Conservation (phyloP, 1,140 invertebrate species). For the Maniola jurtina region DNA sequence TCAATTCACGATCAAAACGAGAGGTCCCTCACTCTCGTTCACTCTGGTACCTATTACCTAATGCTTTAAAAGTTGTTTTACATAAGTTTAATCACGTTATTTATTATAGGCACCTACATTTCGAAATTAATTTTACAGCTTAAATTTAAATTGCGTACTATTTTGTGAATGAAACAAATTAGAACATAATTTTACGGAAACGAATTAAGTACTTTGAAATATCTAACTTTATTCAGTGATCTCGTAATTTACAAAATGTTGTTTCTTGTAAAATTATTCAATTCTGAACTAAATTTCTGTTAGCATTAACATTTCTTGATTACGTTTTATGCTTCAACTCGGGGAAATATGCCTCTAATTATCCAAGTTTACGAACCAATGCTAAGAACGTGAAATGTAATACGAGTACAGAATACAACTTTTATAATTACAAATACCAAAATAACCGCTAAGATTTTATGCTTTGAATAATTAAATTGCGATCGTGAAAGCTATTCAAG, state of each 20-base stretch:
- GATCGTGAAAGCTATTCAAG: no score
- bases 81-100: no score
- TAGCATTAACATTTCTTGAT: conserved; percentile 20
- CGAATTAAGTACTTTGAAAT: background rate
- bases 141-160: background rate
- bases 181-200: background rate
- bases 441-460: no score
- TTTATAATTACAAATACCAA: no score
- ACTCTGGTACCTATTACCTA: no score
- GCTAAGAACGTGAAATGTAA: conserved; percentile 6
- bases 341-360: conserved; percentile 11
- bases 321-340: conserved; percentile 19
- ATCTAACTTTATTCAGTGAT: background rate
- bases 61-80: no score
- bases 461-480: no score
- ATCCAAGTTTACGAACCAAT: conserved; percentile 13
- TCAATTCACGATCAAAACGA: no score
- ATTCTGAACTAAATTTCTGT: conserved; percentile 23
- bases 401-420: background rate
- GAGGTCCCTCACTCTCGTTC: no score
- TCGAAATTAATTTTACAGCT: no score
- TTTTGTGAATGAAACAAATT: background rate
- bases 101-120: no score
- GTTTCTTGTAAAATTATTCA: conserved; percentile 23
- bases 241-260: conserved; percentile 10